Percentiles rank a stretch among this genome's conserved stretches.
These are phyloP conservation scores for Gallinago solitaria DNA, from an alignment of 2,797 vertebrate genomes.

Conservation along the genomic window DNA sequence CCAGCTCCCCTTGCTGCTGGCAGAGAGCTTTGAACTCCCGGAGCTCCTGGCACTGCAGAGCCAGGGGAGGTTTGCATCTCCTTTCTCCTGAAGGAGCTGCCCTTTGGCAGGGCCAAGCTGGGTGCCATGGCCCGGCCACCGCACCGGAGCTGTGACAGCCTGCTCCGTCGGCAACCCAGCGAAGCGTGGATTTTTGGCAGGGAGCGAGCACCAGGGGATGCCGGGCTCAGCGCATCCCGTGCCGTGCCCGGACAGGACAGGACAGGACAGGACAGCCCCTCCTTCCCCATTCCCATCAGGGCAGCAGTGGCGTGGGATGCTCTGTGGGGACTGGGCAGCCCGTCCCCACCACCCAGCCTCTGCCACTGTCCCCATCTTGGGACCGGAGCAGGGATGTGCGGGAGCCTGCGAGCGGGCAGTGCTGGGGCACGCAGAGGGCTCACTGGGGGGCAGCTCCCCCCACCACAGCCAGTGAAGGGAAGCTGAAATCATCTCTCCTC, in stretches of 20 bases:
- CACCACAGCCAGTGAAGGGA: accelerated
- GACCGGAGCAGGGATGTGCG: neutral
- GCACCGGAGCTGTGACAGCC: neutral
- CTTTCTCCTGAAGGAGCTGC: neutral
- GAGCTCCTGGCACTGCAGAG: neutral
- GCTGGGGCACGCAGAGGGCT: neutral
- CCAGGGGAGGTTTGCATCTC: accelerated
- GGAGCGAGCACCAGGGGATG: neutral
- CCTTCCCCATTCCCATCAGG: accelerated
- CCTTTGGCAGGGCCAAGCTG: neutral
- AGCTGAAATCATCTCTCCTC: neutral
- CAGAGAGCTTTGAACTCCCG: neutral
- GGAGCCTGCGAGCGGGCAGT: neutral
- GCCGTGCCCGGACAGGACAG: neutral
- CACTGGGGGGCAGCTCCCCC: neutral
- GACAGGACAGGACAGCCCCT: neutral
- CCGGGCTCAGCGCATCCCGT: accelerated
- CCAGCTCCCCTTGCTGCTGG: neutral
- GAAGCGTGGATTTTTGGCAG: neutral
- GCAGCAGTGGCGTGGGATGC: accelerated
- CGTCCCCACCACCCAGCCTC: accelerated
- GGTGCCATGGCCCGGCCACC: neutral
- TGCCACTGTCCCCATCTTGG: neutral
- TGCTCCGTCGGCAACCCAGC: neutral
- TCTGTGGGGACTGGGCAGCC: accelerated